Base-by-base conservation (phyloP, 2,888 invertebrate genomes). In the Drosophila nr. perissopoda region DNA sequence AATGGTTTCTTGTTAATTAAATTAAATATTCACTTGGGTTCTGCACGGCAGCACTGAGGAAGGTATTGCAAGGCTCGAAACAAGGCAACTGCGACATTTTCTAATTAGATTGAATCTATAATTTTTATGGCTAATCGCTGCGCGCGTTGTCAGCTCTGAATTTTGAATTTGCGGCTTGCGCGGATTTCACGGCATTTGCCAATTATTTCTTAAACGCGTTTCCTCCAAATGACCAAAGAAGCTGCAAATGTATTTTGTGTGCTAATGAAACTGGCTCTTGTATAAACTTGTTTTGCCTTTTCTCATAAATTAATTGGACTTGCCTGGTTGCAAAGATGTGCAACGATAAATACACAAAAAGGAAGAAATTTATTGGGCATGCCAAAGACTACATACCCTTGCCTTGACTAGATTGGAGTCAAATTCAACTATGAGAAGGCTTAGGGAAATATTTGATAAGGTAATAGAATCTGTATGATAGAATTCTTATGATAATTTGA, bases 51-150 rank as follows among this genome's bases (percentile, higher is more conserved):
- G 2, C 46, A 16, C 46, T 25, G 25, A 46, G 42, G 65, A 65
- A 57, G 69, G 64, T 67, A 74, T 62, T 67, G 33, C 40, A 49
- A 49, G 67, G 59, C 62, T 67, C 48, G 33, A 57, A 59, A 36
- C 48, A 59, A 52, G 33, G 52, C 70, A 76, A 76, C 81, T 82
- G 71, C 83, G 74, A 83, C 86, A 79, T 69, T 90, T 91, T 91
- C 83, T 92, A 92, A 91, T 92, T 92, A 92, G 84, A 91, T 84
- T 83, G 89, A 85, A 91, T 92, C 91, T 91, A 92, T 91, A 89
- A 92, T 91, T 91, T 91, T 91, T 86, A 90, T 91, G 83, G 92
- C 91, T 91, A 91, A 91, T 90, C 91, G 90, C 75, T 42, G 46
- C 11, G 60, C 76, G 62, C 75, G 59, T 70, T 81, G 73, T 69